These are phyloP conservation scores for Schlechtendalia chinensis DNA, from an alignment of 1,140 invertebrate genomes.

Conservation along the genomic window DNA sequence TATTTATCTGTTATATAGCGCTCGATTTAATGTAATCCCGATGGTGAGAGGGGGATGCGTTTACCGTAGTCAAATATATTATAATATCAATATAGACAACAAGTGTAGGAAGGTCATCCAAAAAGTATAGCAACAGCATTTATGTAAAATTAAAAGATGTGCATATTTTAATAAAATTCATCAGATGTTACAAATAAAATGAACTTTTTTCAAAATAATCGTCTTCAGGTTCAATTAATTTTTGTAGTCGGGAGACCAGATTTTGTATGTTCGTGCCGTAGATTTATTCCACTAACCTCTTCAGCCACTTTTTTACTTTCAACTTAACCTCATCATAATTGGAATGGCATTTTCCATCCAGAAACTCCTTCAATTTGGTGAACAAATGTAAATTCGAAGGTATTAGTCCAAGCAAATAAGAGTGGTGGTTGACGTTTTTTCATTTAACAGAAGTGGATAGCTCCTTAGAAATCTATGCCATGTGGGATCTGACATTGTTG, in stretches of 20 bases:
- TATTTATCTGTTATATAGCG: too few relatives aligned
- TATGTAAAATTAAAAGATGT: too few relatives aligned
- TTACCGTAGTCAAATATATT: too few relatives aligned
- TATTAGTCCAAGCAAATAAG: constrained; percentile 54
- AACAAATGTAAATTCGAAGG: constrained; percentile 55
- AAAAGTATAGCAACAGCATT: neutral
- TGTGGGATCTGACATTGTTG: constrained; percentile 56
- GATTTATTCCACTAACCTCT: neutral
- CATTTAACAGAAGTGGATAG: constrained; percentile 52
- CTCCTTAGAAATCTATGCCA: constrained; percentile 50
- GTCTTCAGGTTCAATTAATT: neutral
- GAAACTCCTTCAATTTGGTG: constrained; percentile 48
- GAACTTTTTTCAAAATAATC: neutral
- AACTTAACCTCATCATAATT: constrained; percentile 21
- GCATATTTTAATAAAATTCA: neutral
- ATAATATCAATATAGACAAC: too few relatives aligned
- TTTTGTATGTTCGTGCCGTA: neutral
- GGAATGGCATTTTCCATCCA: constrained; percentile 49
- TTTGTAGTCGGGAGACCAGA: neutral
- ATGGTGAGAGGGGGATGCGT: too few relatives aligned
- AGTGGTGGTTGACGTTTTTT: constrained; percentile 55
- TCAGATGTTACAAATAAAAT: neutral
- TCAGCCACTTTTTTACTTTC: constrained; percentile 26
- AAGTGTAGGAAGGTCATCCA: neutral
- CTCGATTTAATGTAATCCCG: too few relatives aligned